Base-by-base conservation (phyloP, 2,113 vertebrate species). In the Myiopsitta monachus region DNA sequence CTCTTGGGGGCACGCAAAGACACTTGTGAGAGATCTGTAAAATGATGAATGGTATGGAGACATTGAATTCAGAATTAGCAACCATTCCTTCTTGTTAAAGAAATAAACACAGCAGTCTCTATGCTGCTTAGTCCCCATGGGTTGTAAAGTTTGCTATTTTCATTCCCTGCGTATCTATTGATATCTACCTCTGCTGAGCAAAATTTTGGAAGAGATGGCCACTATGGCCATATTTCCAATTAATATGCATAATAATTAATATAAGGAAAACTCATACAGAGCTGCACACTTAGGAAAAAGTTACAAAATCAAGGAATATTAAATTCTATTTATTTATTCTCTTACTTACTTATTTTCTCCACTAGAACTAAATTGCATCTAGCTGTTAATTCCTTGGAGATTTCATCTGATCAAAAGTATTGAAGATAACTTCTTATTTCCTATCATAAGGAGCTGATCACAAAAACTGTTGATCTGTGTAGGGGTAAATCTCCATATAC, bases 1-100 rank as follows among this genome's bases (percentile, higher is more conserved):
- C 5, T 52, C 55, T 22, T n/a, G 55, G 13, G 57, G 23, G 30
- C 17, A 88, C 74, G 9, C 3, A 52, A 24, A 62, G 22, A 4
- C 18, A n/a, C 0, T 0, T 69, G 31, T 2, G 0, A 75, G 18
- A 43, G 5, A 46, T 19, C 30, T 51, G 36, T 55, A 63, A 75
- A 69, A 28, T 38, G 22, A 49, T 59, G 9, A 81, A 30, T 66
- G 6, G 0, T 38, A 39, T 24, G 44, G 14, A 61, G 17, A 24
- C 5, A 12, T 1, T 26, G 14, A 69, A 85, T 64, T 74, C 24
- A 64, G 49, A 85, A 85, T 62, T 85, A 51, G 14, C 21, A 55
- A 28, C 27, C 3, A 30, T 70, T 86, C 9, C 4, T 69, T 30
- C 22, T 51, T 66, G 5, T 36, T 47, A 16, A 80, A 49, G 30